Base-by-base conservation (phyloP, 2,888 invertebrate genomes). In the Pristionchus arcanus region DNA sequence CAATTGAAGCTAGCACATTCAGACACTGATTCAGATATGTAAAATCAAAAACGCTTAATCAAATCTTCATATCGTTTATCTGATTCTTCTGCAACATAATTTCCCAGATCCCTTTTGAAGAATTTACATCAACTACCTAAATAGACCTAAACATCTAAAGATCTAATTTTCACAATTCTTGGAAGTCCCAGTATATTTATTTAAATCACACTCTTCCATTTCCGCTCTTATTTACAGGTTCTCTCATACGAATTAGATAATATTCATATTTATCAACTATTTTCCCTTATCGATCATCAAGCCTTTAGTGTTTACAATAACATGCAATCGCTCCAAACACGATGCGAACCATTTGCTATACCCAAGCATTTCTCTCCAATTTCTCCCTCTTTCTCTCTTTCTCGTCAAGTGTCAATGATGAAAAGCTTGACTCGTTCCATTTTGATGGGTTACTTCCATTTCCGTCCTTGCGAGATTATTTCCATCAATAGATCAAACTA, bases 321-420 rank as follows among this genome's bases (percentile, higher is more conserved):
- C 85, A 66, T 42, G 34, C 19, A 31, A 34, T 59, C 25, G 34
- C 59, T 31, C 55, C 34, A 85, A 34, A 63, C 37, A 63, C 84
- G 59, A 84, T 55, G 63, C 63, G 11, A 84, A 84, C 84, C 84
- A 84, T 84, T 37, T 25, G 25, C 16, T 42, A 59, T 85, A 85
- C 85, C 16, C 85, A 59, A 85, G 34, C 85, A 37, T 85, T 85
- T 28, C 59, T 85, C 85, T 59, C 55, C 19, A 49, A 55, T 49
- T 37, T 37, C 59, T 37, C 31, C 37, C 37, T 85, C n/a, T 28
- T 85, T 37, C 85, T 31, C 63, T 59, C 85, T 59, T 34, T 34
- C 31, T 53, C 3, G 42, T 49, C 42, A 13, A 28, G 7, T 81
- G 16, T 81, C 53, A 7, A 81, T 81, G 74, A 74, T 74, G 74